Conservation (phyloP, 2,888 invertebrate species). For the Meteorus cinctellus region DNA sequence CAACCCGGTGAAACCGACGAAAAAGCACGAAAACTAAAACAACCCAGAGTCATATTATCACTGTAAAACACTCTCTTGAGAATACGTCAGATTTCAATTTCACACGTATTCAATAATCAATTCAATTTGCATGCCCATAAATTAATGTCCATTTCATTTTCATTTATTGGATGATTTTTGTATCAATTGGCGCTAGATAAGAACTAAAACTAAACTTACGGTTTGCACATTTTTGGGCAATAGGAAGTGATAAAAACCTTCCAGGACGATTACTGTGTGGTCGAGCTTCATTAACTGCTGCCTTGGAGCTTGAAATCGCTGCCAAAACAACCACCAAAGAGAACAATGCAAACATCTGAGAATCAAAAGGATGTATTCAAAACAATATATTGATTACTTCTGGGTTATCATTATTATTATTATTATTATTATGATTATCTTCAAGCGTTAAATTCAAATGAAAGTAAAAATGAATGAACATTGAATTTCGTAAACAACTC, state of each 20-base stretch:
- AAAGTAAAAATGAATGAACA: no score
- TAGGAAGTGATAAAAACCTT: conserved; percentile 87
- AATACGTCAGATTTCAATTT: background rate
- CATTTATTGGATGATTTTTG: background rate
- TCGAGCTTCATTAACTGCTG: conserved; percentile 76
- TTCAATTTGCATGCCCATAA: background rate
- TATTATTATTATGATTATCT: no score
- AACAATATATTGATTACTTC: no score
- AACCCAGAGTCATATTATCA: background rate
- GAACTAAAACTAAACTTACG: conserved; percentile 79
- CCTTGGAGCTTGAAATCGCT: conserved; percentile 72
- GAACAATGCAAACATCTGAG: conserved; percentile 81
- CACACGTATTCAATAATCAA: background rate
- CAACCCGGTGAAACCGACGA: background rate
- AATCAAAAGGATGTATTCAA: conserved; percentile 44
- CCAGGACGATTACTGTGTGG: conserved; percentile 86
- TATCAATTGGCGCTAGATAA: background rate
- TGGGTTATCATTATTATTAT: no score
- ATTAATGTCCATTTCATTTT: background rate
- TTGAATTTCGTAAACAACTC: conserved; percentile 18
- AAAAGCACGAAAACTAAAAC: conserved; percentile 21
- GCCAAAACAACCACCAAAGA: conserved; percentile 79
- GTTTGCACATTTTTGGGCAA: conserved; percentile 87
- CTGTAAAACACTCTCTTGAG: background rate
- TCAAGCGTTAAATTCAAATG: no score